Evolutionary conservation across 2,888 invertebrate genomes (phyloP).

Genomic region (Scrobipalpa atriplicella): DNA sequence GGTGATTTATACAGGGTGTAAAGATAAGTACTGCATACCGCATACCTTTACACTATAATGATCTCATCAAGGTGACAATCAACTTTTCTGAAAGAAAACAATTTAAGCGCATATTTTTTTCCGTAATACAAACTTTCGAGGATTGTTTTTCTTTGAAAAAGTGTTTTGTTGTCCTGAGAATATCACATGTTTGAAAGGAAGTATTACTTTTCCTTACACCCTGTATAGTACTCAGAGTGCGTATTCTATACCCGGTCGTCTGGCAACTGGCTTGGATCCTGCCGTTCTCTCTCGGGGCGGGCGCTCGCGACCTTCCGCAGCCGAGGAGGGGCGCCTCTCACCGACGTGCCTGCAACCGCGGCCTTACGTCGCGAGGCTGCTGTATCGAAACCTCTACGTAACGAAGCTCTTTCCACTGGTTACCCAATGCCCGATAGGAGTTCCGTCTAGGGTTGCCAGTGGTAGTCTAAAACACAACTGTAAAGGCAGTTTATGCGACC

Average conservation of each 20-base stretch:
- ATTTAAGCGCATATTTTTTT: not conserved
- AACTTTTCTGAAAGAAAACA: constrained; percentile 30
- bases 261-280: constrained; percentile 66
- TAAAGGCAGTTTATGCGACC: not conserved
- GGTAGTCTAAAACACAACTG: not conserved
- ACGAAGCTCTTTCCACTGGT: constrained; percentile 79
- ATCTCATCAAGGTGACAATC: not conserved
- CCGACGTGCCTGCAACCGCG: constrained; percentile 79
- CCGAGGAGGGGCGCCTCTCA: constrained; percentile 78
- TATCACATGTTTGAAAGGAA: too few relatives aligned
- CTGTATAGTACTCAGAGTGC: too few relatives aligned
- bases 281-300: constrained; percentile 75
- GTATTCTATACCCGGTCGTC: not conserved
- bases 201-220: too few relatives aligned
- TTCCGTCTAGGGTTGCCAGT: constrained; percentile 48
- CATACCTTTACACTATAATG: not conserved
- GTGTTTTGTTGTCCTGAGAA: not conserved
- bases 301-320: constrained; percentile 76
- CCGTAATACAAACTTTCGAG: not conserved
- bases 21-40: not conserved
- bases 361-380: constrained; percentile 81
- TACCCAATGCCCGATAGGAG: constrained; percentile 77
- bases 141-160: not conserved
- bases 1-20: constrained; percentile 27
- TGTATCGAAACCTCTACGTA: constrained; percentile 81